Evolutionary conservation across 1,140 invertebrate species (phyloP).

Genomic region (Brachionus manjavacas): DNA sequence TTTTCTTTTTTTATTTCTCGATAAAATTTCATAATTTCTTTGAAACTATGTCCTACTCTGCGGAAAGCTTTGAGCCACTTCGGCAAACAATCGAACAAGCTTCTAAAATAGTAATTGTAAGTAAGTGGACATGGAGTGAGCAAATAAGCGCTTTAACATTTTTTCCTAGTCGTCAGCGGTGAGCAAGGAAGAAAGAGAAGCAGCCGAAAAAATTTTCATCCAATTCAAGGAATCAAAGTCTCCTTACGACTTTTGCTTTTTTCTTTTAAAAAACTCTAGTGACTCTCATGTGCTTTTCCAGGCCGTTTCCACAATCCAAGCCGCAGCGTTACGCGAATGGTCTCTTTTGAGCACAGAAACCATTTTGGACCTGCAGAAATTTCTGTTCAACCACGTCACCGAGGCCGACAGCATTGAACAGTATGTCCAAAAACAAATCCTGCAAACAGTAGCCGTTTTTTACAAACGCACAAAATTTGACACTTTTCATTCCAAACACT

Average conservation of each 20-base stretch:
- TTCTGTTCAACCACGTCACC: neutral
- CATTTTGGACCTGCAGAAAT: neutral
- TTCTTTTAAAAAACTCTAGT: neutral
- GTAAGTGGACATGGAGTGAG: neutral
- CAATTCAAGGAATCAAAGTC: slow-evolving; percentile 22
- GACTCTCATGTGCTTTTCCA: slow-evolving; percentile 11
- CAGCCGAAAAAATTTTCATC: neutral
- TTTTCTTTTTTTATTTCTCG: neutral
- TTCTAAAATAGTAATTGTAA: slow-evolving; percentile 20
- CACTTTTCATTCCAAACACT: neutral
- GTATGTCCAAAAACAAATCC: slow-evolving; percentile 27
- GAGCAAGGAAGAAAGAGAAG: neutral
- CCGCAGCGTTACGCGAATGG: slow-evolving; percentile 27
- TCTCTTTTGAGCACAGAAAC: neutral
- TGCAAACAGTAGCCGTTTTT: slow-evolving; percentile 33
- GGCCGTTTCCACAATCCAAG: neutral
- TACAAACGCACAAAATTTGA: slow-evolving; percentile 34
- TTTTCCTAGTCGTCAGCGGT: neutral
- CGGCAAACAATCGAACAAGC: neutral
- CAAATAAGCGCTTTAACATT: neutral
- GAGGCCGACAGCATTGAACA: neutral
- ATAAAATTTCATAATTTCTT: neutral
- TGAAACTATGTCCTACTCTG: neutral
- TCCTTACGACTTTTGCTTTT: slow-evolving; percentile 15
- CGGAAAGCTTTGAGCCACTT: neutral